Evolutionary conservation across 2,113 vertebrate genomes (phyloP).

Genomic region (Bothrops jararaca): DNA sequence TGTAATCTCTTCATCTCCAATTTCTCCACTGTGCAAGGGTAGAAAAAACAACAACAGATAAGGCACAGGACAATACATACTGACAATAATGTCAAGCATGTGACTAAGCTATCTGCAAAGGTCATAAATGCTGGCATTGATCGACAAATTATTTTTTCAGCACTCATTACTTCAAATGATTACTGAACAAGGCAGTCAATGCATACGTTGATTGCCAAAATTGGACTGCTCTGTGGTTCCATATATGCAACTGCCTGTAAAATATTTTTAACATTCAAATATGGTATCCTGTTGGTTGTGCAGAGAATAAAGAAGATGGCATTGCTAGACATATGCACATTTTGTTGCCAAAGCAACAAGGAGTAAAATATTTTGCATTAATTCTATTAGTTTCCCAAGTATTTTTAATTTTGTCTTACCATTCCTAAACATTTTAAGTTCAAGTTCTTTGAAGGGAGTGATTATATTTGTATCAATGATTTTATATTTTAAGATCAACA

Average conservation of each 20-base stretch:
- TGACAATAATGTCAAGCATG: neutral
- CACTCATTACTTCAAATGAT: neutral
- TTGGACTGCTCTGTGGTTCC: neutral
- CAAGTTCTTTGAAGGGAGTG: neutral
- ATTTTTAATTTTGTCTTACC: neutral
- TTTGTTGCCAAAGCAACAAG: neutral
- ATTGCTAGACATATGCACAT: neutral
- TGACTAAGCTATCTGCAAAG: neutral
- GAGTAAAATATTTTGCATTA: neutral
- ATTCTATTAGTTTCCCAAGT: neutral
- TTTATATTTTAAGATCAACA: neutral
- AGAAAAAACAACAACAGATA: neutral
- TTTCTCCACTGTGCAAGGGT: neutral
- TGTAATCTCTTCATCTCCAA: neutral
- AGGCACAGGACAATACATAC: neutral
- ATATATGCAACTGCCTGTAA: neutral
- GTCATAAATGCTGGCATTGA: neutral
- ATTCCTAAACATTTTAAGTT: neutral
- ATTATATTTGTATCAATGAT: neutral
- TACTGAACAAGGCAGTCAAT: neutral
- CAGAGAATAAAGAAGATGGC: neutral
- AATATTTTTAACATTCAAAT: neutral
- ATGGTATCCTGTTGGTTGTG: neutral
- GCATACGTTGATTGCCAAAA: neutral
- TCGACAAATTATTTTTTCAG: neutral